Evolutionary conservation across 2,113 vertebrate species (phyloP).

Genomic region (Caranx melampygus): DNA sequence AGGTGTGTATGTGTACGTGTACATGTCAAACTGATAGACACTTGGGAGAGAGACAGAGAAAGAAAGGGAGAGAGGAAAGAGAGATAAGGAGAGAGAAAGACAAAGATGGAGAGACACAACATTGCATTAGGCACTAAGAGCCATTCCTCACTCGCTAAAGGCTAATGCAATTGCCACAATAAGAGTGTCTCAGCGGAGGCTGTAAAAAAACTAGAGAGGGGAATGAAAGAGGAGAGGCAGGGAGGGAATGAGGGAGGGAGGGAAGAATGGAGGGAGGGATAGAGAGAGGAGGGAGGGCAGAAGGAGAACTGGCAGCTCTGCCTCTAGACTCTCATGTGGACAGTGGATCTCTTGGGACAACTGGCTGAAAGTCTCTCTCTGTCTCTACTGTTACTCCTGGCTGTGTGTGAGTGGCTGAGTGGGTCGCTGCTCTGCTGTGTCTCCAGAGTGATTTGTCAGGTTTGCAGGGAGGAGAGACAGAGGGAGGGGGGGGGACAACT

Average conservation of each 20-base stretch:
- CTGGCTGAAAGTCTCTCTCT: constrained; percentile 75
- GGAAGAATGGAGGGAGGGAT: constrained; percentile 44
- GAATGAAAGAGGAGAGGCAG: constrained; percentile 76
- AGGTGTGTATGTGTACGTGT: constrained; percentile 75
- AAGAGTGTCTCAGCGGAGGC: constrained; percentile 81
- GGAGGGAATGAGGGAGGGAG: constrained; percentile 39
- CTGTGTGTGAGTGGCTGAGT: constrained; percentile 64
- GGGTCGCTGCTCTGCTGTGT: constrained; percentile 60
- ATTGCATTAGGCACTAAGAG: constrained; percentile 84
- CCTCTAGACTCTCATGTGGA: constrained; percentile 81
- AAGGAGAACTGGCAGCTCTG: constrained; percentile 70
- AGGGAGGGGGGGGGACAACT: constrained; percentile 51
- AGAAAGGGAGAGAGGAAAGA: constrained; percentile 39
- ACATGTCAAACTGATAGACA: constrained; percentile 71
- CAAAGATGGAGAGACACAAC: constrained; percentile 69
- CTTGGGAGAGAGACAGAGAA: constrained; percentile 52
- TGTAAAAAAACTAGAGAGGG: constrained; percentile 73
- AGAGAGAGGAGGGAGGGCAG: constrained; percentile 47
- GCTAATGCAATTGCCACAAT: constrained; percentile 86
- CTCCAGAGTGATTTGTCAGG: constrained; percentile 72
- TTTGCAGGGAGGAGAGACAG: constrained; percentile 66
- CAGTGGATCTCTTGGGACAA: constrained; percentile 79
- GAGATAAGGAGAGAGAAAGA: constrained; percentile 62
- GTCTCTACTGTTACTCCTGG: constrained; percentile 65
- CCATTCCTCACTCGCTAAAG: constrained; percentile 79